Evolutionary conservation across 2,888 invertebrate species (phyloP).

Genomic region (Agapostemon virescens): DNA sequence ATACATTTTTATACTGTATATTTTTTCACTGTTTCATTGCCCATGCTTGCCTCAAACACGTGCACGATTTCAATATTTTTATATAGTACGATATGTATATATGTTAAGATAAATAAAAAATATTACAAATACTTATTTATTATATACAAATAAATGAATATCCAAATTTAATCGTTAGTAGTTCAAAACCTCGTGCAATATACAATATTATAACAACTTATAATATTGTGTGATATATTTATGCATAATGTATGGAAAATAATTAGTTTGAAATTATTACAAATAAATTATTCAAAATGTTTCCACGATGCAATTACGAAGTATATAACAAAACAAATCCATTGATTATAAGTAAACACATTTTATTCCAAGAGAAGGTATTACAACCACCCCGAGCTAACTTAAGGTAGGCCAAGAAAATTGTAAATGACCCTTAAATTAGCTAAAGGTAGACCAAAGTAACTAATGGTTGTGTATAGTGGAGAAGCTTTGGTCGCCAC

Average conservation of each 20-base stretch:
- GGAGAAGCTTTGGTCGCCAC: too few species aligned
- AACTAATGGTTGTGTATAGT: too few species aligned
- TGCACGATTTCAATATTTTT: constrained; percentile 18
- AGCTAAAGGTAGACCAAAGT: too few species aligned
- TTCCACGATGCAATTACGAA: background rate
- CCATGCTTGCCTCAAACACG: constrained; percentile 43
- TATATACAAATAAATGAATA: background rate
- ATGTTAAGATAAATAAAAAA: constrained; percentile 17
- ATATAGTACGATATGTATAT: constrained; percentile 13
- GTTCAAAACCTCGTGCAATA: background rate
- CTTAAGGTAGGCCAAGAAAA: too few species aligned
- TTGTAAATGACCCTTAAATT: too few species aligned
- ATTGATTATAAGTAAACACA: too few species aligned
- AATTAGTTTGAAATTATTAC: background rate
- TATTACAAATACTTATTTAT: constrained; percentile 5
- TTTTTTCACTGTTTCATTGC: constrained; percentile 32
- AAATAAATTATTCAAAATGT: background rate
- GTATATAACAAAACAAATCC: too few species aligned
- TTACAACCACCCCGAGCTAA: too few species aligned
- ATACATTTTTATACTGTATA: constrained; percentile 41
- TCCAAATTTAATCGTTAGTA: background rate
- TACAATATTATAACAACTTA: background rate
- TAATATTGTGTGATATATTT: background rate
- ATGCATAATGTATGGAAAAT: background rate
- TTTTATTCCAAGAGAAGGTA: too few species aligned